Base-by-base conservation (phyloP, 2,797 vertebrate genomes). In the Melanotaenia trifasciata region DNA sequence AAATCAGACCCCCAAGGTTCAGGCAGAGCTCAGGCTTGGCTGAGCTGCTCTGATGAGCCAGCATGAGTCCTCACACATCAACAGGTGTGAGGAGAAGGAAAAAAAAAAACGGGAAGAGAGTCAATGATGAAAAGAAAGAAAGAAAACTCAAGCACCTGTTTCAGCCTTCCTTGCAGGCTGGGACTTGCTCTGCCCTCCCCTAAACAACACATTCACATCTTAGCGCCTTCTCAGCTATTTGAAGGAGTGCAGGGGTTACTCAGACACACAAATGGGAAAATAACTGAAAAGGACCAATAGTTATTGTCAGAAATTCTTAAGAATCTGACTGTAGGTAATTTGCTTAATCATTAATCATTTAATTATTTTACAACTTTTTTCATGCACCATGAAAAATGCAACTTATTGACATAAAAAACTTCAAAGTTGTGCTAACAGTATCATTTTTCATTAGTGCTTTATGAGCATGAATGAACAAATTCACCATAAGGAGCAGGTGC, bases 91-190 rank as follows among this genome's bases (percentile, higher is more conserved):
- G 45, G 58, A 79, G 79, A 87, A 80, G 75, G 28, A 28, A 30
- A 30, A 30, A 80, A 80, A 78, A 60, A 53, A 70, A 61, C 36
- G 38, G 77, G 84, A 81, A 78, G 62, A 69, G 76, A 75, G 62
- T 33, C 67, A 76, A 82, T 0, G 76, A 84, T 84, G 67, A 88
- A 82, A 87, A 87, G 81, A 87, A 74, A 71, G 43, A 81, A 83
- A 64, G 72, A 80, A 69, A 78, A 72, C 57, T 47, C 20, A 73
- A 92, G 85, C 91, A 92, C 90, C 91, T 92, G 93, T 90, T 92
- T 88, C 76, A 61, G 78, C 69, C 82, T 81, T 75, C 70, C 58
- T 70, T 77, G 78, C 86, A 33, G 78, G 87, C 88, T 47, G 38
- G 58, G 85, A 81, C 90, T 87, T 81, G 90, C 72, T 68, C 66